phyloP scores from a whole-genome alignment of 2,888 invertebrate genomes.

The Lasioglossum marginatum region DNA sequence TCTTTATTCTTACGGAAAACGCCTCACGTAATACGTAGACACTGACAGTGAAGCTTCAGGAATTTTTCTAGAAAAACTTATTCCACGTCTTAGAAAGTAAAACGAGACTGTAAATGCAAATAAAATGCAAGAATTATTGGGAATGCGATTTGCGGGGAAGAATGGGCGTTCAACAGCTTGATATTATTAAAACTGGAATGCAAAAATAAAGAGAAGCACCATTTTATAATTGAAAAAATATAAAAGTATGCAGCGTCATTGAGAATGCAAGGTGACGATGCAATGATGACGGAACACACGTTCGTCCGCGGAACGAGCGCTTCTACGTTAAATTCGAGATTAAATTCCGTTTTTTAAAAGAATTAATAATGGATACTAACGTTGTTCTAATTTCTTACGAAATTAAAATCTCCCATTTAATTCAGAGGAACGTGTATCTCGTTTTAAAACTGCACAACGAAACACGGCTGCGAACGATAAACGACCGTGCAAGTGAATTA shows the following conservation, averaged over 20 bases:
- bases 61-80: neutral
- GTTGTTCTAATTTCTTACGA: conserved; percentile 2
- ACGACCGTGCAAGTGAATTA: conserved; percentile 8
- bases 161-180: neutral
- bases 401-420: conserved; percentile 10
- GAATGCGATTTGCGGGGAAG: too few species aligned
- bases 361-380: conserved; percentile 7
- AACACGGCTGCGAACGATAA: conserved; percentile 7
- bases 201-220: neutral
- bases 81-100: neutral
- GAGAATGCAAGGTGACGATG: neutral
- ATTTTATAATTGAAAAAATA: neutral
- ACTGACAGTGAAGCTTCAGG: neutral
- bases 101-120: too few species aligned
- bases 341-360: neutral
- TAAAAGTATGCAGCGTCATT: neutral
- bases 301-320: neutral
- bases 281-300: neutral
- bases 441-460: neutral
- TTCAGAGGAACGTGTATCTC: neutral
- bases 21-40: neutral
- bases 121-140: too few species aligned
- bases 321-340: neutral
- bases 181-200: neutral
- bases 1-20: neutral